phyloP scores from a whole-genome alignment of 1,140 invertebrate genomes.

The Hycleus phaleratus region DNA sequence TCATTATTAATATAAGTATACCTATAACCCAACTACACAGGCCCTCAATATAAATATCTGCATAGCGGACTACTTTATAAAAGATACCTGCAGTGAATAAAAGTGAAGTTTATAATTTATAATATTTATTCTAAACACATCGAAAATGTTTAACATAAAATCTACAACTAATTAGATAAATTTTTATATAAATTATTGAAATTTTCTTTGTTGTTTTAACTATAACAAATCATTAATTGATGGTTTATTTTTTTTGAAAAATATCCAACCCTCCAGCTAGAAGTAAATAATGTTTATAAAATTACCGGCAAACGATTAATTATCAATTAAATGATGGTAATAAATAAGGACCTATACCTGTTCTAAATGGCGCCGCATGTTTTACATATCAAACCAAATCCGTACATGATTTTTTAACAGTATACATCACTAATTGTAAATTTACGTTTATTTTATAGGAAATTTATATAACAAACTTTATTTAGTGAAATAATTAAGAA shows the following conservation, averaged over 20 bases:
- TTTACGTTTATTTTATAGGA: background rate
- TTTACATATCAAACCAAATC: constrained; percentile 16
- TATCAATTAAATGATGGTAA: constrained; percentile 26
- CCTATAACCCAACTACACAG: constrained; percentile 9
- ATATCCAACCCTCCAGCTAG: constrained; percentile 9
- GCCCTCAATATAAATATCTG: constrained; percentile 15
- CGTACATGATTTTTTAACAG: constrained; percentile 7
- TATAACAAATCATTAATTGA: constrained; percentile 11
- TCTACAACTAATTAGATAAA: no score
- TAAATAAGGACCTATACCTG: constrained; percentile 22
- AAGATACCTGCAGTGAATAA: constrained; percentile 11
- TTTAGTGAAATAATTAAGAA: no score
- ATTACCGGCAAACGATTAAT: constrained; percentile 29
- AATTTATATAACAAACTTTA: no score
- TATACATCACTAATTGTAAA: constrained; percentile 7
- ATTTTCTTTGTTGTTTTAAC: no score
- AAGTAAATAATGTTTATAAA: constrained; percentile 27
- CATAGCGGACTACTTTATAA: constrained; percentile 15
- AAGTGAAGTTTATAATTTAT: constrained; percentile 7
- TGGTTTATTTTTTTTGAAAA: constrained; percentile 12
- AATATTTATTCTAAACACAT: constrained; percentile 9
- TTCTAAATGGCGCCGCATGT: constrained; percentile 19
- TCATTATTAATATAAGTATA: background rate
- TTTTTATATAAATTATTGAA: no score
- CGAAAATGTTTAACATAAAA: background rate